These are phyloP conservation scores for Caenorhabditis auriculariae DNA, from an alignment of 2,888 invertebrate species.

Conservation along the genomic window DNA sequence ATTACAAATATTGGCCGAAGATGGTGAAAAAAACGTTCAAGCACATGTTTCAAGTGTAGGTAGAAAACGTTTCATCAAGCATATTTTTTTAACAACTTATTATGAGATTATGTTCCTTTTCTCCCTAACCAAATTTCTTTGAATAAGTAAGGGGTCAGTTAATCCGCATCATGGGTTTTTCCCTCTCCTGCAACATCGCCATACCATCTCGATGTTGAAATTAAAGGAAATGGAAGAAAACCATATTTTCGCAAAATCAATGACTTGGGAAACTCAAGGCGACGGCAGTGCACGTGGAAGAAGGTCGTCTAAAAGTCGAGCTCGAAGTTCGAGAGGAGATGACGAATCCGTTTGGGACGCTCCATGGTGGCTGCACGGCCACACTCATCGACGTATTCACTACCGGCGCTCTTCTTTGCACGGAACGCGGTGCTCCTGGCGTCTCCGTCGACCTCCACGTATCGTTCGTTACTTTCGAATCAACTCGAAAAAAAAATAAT, in stretches of 20 bases:
- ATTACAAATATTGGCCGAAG: too few relatives aligned
- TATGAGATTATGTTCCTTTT: too few relatives aligned
- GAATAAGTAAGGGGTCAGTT: too few relatives aligned
- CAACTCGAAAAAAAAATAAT: too few relatives aligned
- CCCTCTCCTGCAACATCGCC: too few relatives aligned
- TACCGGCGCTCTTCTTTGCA: conserved; percentile 56
- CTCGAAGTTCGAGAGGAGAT: conserved; percentile 52
- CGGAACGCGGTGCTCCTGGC: conserved; percentile 70
- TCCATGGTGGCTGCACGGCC: conserved; percentile 58
- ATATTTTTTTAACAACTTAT: too few relatives aligned
- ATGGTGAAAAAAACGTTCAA: too few relatives aligned
- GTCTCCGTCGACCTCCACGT: conserved; percentile 82
- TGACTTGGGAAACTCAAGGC: conserved; percentile 3
- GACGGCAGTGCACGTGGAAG: conserved; percentile 40
- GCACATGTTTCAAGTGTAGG: too few relatives aligned
- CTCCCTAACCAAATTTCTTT: too few relatives aligned
- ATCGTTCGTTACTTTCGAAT: conserved; percentile 75
- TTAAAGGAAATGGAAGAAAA: conserved; percentile 23
- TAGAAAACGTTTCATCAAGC: too few relatives aligned
- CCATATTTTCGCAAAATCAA: neutral
- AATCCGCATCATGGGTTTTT: too few relatives aligned
- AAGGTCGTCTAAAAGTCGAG: conserved; percentile 51
- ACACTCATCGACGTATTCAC: conserved; percentile 56
- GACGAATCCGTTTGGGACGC: conserved; percentile 43
- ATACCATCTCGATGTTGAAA: too few relatives aligned